These are phyloP conservation scores for Festucalex cinctus DNA, from an alignment of 2,113 vertebrate species.

Conservation along the genomic window DNA sequence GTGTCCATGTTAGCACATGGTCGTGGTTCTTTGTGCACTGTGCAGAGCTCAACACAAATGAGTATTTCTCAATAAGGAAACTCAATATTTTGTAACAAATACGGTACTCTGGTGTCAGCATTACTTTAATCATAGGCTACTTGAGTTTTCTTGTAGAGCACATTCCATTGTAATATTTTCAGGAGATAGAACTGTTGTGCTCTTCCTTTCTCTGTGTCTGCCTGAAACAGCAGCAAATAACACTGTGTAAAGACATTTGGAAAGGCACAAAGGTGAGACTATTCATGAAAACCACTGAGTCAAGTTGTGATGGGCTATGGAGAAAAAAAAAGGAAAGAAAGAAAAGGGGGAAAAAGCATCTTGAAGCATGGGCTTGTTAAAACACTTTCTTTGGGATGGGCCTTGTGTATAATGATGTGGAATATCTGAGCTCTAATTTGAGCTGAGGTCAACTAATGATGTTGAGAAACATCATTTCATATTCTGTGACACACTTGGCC, in stretches of 20 bases:
- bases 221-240: conserved; percentile 43
- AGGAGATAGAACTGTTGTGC: conserved; percentile 41
- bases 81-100: neutral
- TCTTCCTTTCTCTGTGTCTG: conserved; percentile 37
- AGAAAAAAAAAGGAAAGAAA: neutral
- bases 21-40: conserved; percentile 12
- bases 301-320: neutral
- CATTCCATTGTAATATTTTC: conserved; percentile 46
- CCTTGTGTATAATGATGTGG: neutral
- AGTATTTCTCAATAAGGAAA: too few species aligned
- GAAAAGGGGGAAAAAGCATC: neutral
- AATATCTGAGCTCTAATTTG: neutral
- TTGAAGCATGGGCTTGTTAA: neutral
- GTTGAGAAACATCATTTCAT: neutral
- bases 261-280: neutral
- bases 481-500: neutral
- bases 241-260: neutral
- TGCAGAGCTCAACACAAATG: neutral
- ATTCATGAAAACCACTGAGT: conserved; percentile 2
- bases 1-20: conserved; percentile 48
- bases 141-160: conserved; percentile 15
- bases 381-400: neutral
- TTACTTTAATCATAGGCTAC: too few species aligned
- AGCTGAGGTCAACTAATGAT: neutral
- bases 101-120: neutral